A percentile compares a stretch with the other conserved stretches of the same genome.
Conservation (phyloP, 2,797 vertebrate genomes). For the Myotis planiceps region DNA sequence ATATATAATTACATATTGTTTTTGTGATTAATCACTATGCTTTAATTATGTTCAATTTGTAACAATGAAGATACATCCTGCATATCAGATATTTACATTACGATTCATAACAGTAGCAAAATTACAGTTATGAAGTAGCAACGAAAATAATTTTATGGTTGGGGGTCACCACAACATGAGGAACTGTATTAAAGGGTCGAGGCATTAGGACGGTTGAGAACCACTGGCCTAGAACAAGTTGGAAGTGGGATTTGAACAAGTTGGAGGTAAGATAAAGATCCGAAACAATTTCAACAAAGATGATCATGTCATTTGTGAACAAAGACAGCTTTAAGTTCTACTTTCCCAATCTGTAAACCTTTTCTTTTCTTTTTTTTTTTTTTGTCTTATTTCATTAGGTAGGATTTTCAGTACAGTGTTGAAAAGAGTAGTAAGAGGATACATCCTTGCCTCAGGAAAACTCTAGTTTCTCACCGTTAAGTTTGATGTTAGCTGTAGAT, state of each 20-base stretch:
- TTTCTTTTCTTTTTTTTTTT: conserved; percentile 33
- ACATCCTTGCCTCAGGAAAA: not conserved
- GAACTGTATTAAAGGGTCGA: too few relatives aligned
- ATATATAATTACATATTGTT: too few relatives aligned
- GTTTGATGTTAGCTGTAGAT: not conserved
- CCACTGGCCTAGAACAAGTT: not conserved
- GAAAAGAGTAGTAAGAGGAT: not conserved
- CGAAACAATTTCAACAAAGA: not conserved
- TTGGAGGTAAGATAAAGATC: not conserved
- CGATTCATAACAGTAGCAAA: too few relatives aligned
- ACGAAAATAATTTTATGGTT: too few relatives aligned
- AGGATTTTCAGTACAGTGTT: not conserved
- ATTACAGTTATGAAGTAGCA: too few relatives aligned
- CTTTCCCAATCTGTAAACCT: not conserved
- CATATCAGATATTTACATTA: too few relatives aligned
- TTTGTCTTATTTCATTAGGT: not conserved
- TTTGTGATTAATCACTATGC: too few relatives aligned
- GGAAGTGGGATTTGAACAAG: not conserved
- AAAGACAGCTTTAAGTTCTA: not conserved
- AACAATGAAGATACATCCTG: too few relatives aligned
- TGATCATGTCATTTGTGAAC: not conserved
- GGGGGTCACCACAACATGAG: too few relatives aligned
- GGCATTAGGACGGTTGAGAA: too few relatives aligned
- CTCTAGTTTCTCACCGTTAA: not conserved
- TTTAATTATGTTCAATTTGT: too few relatives aligned